phyloP scores from a whole-genome alignment of 2,797 vertebrate species.

The Mormyrops boulengeri region DNA sequence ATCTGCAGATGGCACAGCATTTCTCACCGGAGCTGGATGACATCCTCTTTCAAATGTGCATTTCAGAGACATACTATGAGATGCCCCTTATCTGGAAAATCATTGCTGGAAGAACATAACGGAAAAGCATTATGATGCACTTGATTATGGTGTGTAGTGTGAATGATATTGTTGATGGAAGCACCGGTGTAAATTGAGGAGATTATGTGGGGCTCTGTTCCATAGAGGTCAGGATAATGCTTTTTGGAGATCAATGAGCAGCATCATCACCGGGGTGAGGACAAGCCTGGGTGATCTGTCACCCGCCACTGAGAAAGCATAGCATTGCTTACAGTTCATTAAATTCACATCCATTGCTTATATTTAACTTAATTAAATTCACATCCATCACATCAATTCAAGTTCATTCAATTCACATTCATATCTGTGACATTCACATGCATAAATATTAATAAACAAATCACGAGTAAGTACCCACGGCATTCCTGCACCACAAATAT shows the following conservation, averaged over 20 bases:
- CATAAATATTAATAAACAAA: background rate
- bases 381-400: background rate
- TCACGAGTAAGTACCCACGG: background rate
- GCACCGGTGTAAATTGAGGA: background rate
- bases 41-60: background rate
- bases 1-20: constrained; percentile 36
- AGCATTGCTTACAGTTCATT: background rate
- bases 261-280: background rate
- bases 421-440: background rate
- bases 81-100: background rate
- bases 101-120: background rate
- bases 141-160: background rate
- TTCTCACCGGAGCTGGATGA: background rate
- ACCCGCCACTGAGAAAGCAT: background rate
- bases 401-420: background rate
- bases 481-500: background rate
- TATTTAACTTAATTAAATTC: background rate
- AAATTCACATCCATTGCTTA: background rate
- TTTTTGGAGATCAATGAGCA: background rate
- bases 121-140: background rate
- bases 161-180: background rate
- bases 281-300: background rate
- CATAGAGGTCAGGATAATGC: background rate
- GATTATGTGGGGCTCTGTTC: background rate
- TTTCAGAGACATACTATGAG: background rate